Conservation (phyloP, 2,888 invertebrate species). For the Agrochola lota region DNA sequence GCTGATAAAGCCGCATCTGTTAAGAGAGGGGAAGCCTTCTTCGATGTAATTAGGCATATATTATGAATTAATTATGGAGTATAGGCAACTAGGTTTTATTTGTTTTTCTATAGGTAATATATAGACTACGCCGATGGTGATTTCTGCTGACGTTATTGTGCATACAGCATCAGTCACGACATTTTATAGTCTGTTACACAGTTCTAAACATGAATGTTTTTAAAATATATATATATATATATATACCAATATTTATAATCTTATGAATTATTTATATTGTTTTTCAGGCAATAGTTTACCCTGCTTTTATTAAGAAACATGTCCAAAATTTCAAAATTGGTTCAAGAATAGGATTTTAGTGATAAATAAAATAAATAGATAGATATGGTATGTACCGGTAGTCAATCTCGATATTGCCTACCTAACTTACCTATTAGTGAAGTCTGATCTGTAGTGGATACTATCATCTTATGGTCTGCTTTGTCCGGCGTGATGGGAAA, state of each 20-base stretch:
- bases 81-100: slow-evolving; percentile 24
- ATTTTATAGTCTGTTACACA: slow-evolving; percentile 44
- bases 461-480: slow-evolving; percentile 40
- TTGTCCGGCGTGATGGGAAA: slow-evolving; percentile 58
- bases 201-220: slow-evolving; percentile 57
- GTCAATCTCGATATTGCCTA: slow-evolving; percentile 51
- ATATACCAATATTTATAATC: slow-evolving; percentile 73
- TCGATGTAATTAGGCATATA: slow-evolving; percentile 35
- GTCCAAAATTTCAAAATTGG: slow-evolving; percentile 84
- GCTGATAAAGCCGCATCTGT: slow-evolving; percentile 18
- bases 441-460: slow-evolving; percentile 41
- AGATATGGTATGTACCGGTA: slow-evolving; percentile 49
- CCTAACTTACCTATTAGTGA: slow-evolving; percentile 41
- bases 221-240: slow-evolving; percentile 49
- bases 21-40: slow-evolving; percentile 45
- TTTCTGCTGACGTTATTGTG: slow-evolving; percentile 28
- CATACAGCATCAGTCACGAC: slow-evolving; percentile 46
- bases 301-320: slow-evolving; percentile 86
- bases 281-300: slow-evolving; percentile 87
- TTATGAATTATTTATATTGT: slow-evolving; percentile 80
- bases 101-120: not conserved
- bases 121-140: slow-evolving; percentile 32
- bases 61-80: slow-evolving; percentile 23
- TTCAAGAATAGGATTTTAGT: slow-evolving; percentile 79
- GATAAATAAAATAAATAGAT: slow-evolving; percentile 65